Evolutionary conservation across 2,797 vertebrate species (phyloP), one percentile per base, ranked within the genome.

Genomic region (Hydrophis major): DNA sequence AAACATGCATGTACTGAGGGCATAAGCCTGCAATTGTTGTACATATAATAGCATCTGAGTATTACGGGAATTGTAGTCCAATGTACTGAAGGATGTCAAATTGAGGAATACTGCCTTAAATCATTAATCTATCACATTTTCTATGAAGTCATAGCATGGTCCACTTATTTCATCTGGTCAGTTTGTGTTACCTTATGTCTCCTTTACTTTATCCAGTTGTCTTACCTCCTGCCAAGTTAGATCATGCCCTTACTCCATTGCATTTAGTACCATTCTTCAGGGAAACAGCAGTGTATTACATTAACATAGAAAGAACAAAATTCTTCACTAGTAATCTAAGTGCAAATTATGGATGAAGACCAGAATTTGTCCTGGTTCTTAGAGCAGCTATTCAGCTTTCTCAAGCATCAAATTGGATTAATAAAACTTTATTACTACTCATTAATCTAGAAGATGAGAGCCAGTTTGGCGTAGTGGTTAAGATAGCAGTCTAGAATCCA

Each of bases 361-460:
- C 69, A 20, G n/a, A n/a, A 89, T 86, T 89, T 55, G 69, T 92
- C 87, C 69, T 89, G 59, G 55, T 53, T 89, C 50, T 55, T 69
- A n/a, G 16, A 90, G 56, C 50, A n/a, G 32, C 61, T 16, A 92
- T 13, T 20, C 86, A 56, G 57, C 69, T 89, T 56, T 60, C 90
- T 89, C 42, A 93, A 93, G 89, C 87, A 89, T 89, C 60, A 50
- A n/a, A 18, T 66, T 69, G 92, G 89, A 91, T 94, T 66, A 55
- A 89, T 86, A 69, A 28, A 92, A 69, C n/a, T 69, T 42, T 56
- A 90, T 60, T 92, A 60, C 42, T 87, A 60, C n/a, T 87, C 83
- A 60, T 90, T 91, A 87, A 89, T 89, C 56, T 66, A 60, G 50
- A 87, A 74, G 69, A 74, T 55, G 2, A 83, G 42, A 47, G 74